Evolutionary conservation across 2,888 invertebrate genomes (phyloP), one percentile per base, ranked within the genome.

Genomic region (Dicyrtoma fusca): DNA sequence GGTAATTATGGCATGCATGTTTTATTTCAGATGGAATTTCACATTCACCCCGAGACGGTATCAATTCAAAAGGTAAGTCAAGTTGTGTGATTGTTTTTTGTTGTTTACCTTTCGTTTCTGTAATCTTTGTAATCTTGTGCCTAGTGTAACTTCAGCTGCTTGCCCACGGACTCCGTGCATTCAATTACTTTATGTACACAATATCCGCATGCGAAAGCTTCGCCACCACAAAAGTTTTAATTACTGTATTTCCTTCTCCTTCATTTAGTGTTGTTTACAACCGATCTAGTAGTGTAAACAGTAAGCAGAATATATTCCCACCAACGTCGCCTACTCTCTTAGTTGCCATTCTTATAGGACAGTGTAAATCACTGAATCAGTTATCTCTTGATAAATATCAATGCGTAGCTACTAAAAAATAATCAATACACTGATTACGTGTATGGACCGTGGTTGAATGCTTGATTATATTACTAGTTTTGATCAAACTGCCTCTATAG

Each of bases 21-120:
- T 80, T 72, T 69, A 70, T 82, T 83, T 42, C 81, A 86, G 91
- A 72, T 93, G 92, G 92, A 87, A 91, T 0, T 88, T 94, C 74
- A 94, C 94, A 0, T 92, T 94, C 81, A 89, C 94, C 81, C 87
- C 89, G 44, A 88, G 87, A 82, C 87, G 88, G 81, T 85, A 87
- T 81, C 88, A 90, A 83, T 88, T 87, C 19, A 87, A 88, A 81
- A 86, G 91, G 87, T 88, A 82, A 83, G 82, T 77, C 19, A 23
- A 21, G 3, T 8, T 8, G 34, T 34, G n/a, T n/a, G 13, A 57
- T 57, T 57, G 4, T 25, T 57, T 10, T 25, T 57, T 57, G 3
- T 25, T 17, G 14, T 6, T 10, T 57, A 25, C 25, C n/a, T 19
- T n/a, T 23, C 17, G 11, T 55, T 19, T 17, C 11, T 4, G 49